Conservation (phyloP, 2,888 invertebrate genomes). For the Oegoconia quadripuncta region DNA sequence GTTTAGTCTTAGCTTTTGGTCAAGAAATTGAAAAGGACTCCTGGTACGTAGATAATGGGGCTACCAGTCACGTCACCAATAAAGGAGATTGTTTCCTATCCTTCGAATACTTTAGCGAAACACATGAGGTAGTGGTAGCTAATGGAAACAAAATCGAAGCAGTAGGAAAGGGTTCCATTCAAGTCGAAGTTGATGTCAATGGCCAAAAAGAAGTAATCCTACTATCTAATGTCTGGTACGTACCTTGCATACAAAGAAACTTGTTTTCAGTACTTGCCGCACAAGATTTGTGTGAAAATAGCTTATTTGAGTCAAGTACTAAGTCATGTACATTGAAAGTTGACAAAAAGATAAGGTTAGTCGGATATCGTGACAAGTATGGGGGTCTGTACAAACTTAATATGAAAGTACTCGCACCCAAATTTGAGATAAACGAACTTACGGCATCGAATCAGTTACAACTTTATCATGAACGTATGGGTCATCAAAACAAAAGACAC, state of each 20-base stretch:
- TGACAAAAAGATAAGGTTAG: constrained; percentile 1
- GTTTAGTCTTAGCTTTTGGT: no score
- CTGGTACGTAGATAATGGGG: constrained; percentile 11
- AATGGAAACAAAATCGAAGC: constrained; percentile 1
- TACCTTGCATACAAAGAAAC: constrained; percentile 5
- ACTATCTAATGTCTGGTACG: constrained; percentile 9
- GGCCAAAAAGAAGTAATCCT: not conserved
- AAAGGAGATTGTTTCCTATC: constrained; percentile 1
- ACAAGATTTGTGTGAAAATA: constrained; percentile 3
- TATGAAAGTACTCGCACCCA: no score
- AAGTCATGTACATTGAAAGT: constrained; percentile 1
- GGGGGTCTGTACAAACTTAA: constrained; percentile 4
- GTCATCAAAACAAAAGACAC: no score
- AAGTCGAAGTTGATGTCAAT: not conserved
- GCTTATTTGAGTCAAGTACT: constrained; percentile 2
- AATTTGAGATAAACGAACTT: not conserved
- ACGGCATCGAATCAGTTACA: constrained; percentile 1
- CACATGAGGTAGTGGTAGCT: constrained; percentile 1
- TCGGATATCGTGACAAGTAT: constrained; percentile 5
- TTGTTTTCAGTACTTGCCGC: constrained; percentile 8
- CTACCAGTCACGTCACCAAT: constrained; percentile 7
- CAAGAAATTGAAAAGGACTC: not conserved
- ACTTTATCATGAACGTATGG: constrained; percentile 8
- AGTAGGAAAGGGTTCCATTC: constrained; percentile 1
- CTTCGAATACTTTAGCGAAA: constrained; percentile 2